Percentiles rank a stretch among this genome's conserved stretches.
Conservation (phyloP, 1,140 invertebrate genomes). For the Apis florea region DNA sequence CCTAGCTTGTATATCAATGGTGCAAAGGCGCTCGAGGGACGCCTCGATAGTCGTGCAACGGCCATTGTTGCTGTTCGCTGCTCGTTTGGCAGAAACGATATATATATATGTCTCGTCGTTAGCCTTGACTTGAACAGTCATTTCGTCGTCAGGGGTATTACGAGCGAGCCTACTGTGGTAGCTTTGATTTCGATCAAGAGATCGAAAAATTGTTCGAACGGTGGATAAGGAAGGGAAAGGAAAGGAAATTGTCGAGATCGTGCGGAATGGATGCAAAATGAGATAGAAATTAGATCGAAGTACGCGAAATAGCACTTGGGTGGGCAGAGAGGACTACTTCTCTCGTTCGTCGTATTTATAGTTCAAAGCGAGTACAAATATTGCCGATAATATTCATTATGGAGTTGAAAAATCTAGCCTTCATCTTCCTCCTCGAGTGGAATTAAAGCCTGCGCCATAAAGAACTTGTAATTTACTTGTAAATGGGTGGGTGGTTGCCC, state of each 20-base stretch:
- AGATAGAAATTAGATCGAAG: too few relatives aligned
- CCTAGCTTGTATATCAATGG: constrained; percentile 49
- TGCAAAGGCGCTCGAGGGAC: constrained; percentile 31
- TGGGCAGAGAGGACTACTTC: too few relatives aligned
- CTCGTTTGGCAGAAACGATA: constrained; percentile 25
- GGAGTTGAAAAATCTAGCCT: neutral
- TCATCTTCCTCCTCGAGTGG: neutral
- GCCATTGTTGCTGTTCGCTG: constrained; percentile 44
- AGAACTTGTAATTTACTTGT: constrained; percentile 1
- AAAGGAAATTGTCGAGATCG: too few relatives aligned
- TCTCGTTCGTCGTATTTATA: too few relatives aligned
- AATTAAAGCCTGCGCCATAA: neutral
- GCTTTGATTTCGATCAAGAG: neutral
- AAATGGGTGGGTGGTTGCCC: neutral
- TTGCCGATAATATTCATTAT: neutral
- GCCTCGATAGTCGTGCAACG: constrained; percentile 24
- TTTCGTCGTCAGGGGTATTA: constrained; percentile 5
- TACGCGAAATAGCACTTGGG: too few relatives aligned
- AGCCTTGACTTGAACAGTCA: constrained; percentile 8
- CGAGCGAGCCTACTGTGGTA: neutral
- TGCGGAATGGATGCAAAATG: too few relatives aligned
- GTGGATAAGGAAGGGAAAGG: too few relatives aligned
- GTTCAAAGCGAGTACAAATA: too few relatives aligned
- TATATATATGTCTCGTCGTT: neutral
- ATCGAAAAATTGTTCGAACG: neutral